Base-by-base conservation (phyloP, 2,113 vertebrate genomes). In the Tetraodon nigroviridis region DNA sequence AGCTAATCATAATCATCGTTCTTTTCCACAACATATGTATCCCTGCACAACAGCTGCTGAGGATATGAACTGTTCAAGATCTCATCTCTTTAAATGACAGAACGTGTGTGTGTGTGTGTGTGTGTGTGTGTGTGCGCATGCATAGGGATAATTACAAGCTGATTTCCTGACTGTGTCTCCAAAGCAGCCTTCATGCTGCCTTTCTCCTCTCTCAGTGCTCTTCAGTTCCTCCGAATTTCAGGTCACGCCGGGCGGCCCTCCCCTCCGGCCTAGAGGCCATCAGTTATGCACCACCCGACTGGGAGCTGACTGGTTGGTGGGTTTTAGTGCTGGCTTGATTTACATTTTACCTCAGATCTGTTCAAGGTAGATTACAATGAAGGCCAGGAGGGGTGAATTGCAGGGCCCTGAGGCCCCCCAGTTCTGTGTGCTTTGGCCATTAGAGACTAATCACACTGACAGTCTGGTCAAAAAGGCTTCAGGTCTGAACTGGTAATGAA, bases 261-360 rank as follows among this genome's bases (percentile, higher is more conserved):
- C 76, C 76, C 61, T 68, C 69, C 76, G 71, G 81, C 65, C 81
- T 65, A 71, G 64, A 76, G 83, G 49, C 76, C 72, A 86, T 86
- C 70, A 66, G 76, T 82, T 79, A 82, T 78, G 83, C 85, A 67
- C 75, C 66, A 27, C 50, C 78, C 60, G 55, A 63, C 71, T 63
- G 74, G 61, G 63, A 84, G 64, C 65, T 57, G 45, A 71, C 75
- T 55, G 64, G 64, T 75, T 51, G 74, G 72, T 24, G 32, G 69
- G 57, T 75, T 78, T 76, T 76, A 75, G 71, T 67, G 76, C 69
- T 76, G 71, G 75, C 78, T 81, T 80, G 42, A 81, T 83, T 83
- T 67, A 71, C 74, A 80, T 83, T 73, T 78, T 46, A 47, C 66
- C 19, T 51, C 61, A 76, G 65, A 79, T 73, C 81, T 84, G 78